Evolutionary conservation across 1,140 invertebrate species (phyloP).

Genomic region (Arctopsyche grandis): DNA sequence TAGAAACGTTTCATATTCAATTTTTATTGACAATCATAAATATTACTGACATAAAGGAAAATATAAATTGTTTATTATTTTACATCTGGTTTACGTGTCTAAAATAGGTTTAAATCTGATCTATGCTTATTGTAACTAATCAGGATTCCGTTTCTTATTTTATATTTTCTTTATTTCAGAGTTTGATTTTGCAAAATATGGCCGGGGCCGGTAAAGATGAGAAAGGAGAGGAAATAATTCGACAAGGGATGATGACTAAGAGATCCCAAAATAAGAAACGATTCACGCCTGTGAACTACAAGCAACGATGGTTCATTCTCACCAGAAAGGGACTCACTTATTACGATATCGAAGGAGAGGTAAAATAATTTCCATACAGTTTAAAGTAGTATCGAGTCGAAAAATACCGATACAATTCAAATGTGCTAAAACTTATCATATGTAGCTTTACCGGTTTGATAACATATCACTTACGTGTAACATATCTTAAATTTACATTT

Average conservation of each 20-base stretch:
- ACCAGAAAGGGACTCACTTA: conserved; percentile 79
- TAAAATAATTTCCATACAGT: conserved; percentile 57
- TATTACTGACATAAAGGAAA: too few species aligned
- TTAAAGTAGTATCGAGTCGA: conserved; percentile 57
- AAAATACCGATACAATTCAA: too few species aligned
- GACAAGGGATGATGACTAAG: conserved; percentile 84
- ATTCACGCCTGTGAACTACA: conserved; percentile 86
- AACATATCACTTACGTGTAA: too few species aligned
- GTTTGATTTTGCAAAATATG: conserved; percentile 45
- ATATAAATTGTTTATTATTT: too few species aligned
- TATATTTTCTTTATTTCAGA: background rate
- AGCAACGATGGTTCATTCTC: conserved; percentile 85
- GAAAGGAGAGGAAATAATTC: conserved; percentile 64
- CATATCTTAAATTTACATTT: too few species aligned
- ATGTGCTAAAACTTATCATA: too few species aligned
- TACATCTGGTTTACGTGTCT: too few species aligned
- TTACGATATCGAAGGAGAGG: conserved; percentile 82
- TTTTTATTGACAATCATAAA: too few species aligned
- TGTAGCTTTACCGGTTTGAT: too few species aligned
- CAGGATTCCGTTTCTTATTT: background rate
- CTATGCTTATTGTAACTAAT: too few species aligned
- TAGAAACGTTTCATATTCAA: too few species aligned
- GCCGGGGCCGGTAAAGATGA: conserved; percentile 64
- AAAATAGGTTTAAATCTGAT: too few species aligned
- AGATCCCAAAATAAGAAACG: conserved; percentile 88